These are phyloP conservation scores for Archilochus colubris DNA, from an alignment of 2,113 vertebrate genomes.

Conservation along the genomic window DNA sequence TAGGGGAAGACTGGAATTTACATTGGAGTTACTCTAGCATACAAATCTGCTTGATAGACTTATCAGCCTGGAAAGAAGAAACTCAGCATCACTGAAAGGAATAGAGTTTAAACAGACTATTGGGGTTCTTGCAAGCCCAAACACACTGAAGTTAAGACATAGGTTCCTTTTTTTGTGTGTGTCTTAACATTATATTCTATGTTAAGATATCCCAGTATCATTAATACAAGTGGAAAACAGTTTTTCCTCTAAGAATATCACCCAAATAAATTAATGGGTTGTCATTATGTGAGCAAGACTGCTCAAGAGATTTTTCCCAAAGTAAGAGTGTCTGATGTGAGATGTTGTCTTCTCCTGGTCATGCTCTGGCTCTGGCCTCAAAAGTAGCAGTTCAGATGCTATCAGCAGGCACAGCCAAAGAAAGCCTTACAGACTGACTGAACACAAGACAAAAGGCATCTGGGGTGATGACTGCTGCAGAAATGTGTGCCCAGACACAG, in stretches of 20 bases:
- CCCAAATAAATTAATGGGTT: neutral
- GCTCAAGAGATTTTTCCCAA: neutral
- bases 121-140: neutral
- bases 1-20: neutral
- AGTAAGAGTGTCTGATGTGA: neutral
- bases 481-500: neutral
- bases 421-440: neutral
- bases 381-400: neutral
- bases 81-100: neutral
- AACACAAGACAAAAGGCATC: neutral
- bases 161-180: neutral
- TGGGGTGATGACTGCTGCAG: neutral
- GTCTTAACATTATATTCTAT: neutral
- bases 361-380: neutral
- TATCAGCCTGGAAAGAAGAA: neutral
- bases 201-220: neutral
- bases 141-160: neutral
- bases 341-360: neutral
- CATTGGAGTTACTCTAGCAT: neutral
- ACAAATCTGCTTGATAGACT: neutral
- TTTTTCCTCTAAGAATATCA: neutral
- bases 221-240: neutral
- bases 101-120: neutral
- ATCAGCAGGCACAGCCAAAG: neutral
- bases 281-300: neutral